Evolutionary conservation across 1,140 invertebrate species (phyloP).

Genomic region (Leptinotarsa texana): DNA sequence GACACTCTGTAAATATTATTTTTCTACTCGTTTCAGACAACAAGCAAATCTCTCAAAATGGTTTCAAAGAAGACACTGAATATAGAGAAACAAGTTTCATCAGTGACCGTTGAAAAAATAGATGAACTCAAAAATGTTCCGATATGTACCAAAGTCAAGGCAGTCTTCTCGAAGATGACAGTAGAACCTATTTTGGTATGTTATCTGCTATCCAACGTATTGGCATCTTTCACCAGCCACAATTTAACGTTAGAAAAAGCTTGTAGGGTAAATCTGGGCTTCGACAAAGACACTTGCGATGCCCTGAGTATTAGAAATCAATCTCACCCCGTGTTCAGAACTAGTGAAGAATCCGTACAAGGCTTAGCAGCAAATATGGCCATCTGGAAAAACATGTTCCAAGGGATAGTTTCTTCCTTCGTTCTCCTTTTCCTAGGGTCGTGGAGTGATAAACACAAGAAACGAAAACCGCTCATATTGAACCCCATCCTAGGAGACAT

Average conservation of each 20-base stretch:
- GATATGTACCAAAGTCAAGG: slow-evolving; percentile 36
- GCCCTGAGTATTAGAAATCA: slow-evolving; percentile 58
- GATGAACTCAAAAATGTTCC: slow-evolving; percentile 26
- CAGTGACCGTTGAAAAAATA: slow-evolving; percentile 20
- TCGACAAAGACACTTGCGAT: slow-evolving; percentile 62
- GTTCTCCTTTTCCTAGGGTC: slow-evolving; percentile 65
- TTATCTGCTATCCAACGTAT: slow-evolving; percentile 59
- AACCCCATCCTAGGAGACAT: slow-evolving; percentile 61
- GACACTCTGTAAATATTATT: no score
- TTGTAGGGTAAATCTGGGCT: slow-evolving; percentile 66
- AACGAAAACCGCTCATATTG: slow-evolving; percentile 63
- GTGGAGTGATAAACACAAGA: slow-evolving; percentile 64
- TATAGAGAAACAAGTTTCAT: slow-evolving; percentile 39
- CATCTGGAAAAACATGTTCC: slow-evolving; percentile 62
- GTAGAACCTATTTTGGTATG: slow-evolving; percentile 62
- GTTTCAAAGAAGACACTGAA: slow-evolving; percentile 42
- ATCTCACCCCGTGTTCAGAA: slow-evolving; percentile 55
- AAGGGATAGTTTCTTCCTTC: slow-evolving; percentile 62
- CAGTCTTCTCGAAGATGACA: slow-evolving; percentile 53
- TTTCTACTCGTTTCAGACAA: no score
- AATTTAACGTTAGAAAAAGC: slow-evolving; percentile 67
- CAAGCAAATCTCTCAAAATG: slow-evolving; percentile 30
- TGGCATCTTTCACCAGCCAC: slow-evolving; percentile 59
- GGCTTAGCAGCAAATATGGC: slow-evolving; percentile 62
- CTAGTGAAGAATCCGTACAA: slow-evolving; percentile 60